A percentile compares a stretch with the other conserved stretches of the same genome.
These are phyloP conservation scores for Noctua janthe DNA, from an alignment of 2,888 invertebrate species.

Conservation along the genomic window DNA sequence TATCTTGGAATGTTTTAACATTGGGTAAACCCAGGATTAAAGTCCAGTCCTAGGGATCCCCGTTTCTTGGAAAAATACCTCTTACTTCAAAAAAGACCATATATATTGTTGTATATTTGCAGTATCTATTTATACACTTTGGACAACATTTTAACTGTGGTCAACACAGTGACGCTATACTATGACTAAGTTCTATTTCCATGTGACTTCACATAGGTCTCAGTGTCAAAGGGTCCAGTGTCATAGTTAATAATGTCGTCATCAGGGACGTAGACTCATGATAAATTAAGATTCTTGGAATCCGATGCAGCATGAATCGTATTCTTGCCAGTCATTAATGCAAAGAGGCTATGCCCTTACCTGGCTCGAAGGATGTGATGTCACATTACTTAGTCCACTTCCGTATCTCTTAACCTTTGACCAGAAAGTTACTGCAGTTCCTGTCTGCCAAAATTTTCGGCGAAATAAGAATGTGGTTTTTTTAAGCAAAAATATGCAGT, in stretches of 20 bases:
- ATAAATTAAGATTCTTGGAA: constrained; percentile 61
- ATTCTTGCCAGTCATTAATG: constrained; percentile 23
- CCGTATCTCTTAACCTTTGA: constrained; percentile 48
- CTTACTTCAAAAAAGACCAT: constrained; percentile 3
- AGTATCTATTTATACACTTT: constrained; percentile 38
- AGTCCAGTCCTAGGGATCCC: background rate
- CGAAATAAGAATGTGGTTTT: background rate
- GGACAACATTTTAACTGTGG: constrained; percentile 9
- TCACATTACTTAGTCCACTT: constrained; percentile 42
- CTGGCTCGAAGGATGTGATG: constrained; percentile 39
- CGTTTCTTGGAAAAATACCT: background rate
- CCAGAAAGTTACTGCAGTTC: constrained; percentile 43
- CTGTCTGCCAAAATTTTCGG: constrained; percentile 31
- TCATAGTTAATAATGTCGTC: constrained; percentile 31
- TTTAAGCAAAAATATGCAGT: background rate
- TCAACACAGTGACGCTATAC: constrained; percentile 23
- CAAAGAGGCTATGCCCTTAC: constrained; percentile 46
- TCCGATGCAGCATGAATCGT: constrained; percentile 41
- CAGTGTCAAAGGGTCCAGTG: constrained; percentile 38
- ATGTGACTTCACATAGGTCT: constrained; percentile 34
- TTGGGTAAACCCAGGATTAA: constrained; percentile 30
- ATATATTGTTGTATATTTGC: constrained; percentile 27
- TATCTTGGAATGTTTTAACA: constrained; percentile 31
- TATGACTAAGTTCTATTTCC: constrained; percentile 58
- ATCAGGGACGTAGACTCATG: constrained; percentile 32